These are phyloP conservation scores for Fragum fragum DNA, from an alignment of 2,888 invertebrate species.

Conservation along the genomic window DNA sequence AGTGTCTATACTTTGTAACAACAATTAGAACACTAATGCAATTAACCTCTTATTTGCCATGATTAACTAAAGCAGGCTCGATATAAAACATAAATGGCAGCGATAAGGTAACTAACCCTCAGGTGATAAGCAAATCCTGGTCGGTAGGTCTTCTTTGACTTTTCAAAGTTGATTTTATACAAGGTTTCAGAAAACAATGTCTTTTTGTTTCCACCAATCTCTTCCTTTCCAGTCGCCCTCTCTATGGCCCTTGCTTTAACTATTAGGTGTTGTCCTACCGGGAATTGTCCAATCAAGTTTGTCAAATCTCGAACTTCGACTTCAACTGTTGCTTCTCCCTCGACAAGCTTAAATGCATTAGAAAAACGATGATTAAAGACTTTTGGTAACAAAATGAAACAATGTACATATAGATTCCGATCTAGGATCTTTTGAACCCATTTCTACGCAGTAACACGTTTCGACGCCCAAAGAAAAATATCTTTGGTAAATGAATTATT, in stretches of 20 bases:
- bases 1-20: too few relatives aligned
- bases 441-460: too few relatives aligned
- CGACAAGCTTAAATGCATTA: neutral
- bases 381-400: too few relatives aligned
- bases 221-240: neutral
- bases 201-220: neutral
- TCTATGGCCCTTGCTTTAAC: neutral
- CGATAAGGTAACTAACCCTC: neutral
- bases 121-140: constrained; percentile 16
- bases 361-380: too few relatives aligned
- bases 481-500: too few relatives aligned
- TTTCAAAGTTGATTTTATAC: constrained; percentile 19
- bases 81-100: too few relatives aligned
- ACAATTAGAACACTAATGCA: too few relatives aligned
- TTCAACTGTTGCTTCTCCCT: neutral
- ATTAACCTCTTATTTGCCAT: too few relatives aligned
- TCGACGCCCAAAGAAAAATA: too few relatives aligned
- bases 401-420: too few relatives aligned
- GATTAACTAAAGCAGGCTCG: too few relatives aligned
- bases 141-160: constrained; percentile 4
- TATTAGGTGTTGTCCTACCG: neutral
- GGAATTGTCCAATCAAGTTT: neutral
- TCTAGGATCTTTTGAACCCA: too few relatives aligned
- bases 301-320: neutral
- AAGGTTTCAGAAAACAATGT: neutral